Conservation (phyloP, 2,888 invertebrate species). For the Drosophila atripex region DNA sequence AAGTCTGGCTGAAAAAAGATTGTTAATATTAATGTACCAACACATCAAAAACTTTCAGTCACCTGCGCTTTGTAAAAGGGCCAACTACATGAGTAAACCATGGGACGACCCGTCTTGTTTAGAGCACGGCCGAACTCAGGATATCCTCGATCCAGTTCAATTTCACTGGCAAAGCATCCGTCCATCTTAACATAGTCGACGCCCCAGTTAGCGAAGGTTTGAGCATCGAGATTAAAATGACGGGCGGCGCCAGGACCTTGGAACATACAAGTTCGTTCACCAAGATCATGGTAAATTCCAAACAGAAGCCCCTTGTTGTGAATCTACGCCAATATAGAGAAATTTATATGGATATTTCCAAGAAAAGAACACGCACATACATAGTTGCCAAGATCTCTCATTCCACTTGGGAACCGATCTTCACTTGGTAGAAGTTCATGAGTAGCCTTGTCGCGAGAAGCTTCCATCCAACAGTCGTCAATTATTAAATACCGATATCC, state of each 20-base stretch:
- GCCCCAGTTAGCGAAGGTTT: constrained; percentile 90
- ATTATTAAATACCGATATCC: constrained; percentile 90
- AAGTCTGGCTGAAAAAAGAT: constrained; percentile 84
- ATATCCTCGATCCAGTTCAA: constrained; percentile 86
- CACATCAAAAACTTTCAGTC: constrained; percentile 30
- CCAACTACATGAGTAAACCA: constrained; percentile 92
- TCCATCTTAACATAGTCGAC: constrained; percentile 92
- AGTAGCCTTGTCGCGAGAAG: constrained; percentile 85
- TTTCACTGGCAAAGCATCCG: constrained; percentile 87
- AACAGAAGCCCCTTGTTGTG: constrained; percentile 89
- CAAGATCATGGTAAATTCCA: constrained; percentile 91
- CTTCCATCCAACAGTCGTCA: constrained; percentile 91
- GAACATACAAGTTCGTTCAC: constrained; percentile 89
- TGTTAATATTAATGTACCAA: background rate
- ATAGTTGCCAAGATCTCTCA: constrained; percentile 88
- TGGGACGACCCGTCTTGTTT: constrained; percentile 89
- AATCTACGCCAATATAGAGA: constrained; percentile 84
- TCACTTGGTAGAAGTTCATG: constrained; percentile 87
- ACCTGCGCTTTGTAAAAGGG: constrained; percentile 88
- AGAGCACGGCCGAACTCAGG: constrained; percentile 87
- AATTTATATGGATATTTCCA: background rate
- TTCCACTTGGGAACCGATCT: constrained; percentile 89
- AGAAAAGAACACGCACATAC: constrained; percentile 84
- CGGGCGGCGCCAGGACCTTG: constrained; percentile 87
- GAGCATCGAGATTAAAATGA: constrained; percentile 87